Conservation (phyloP, 2,888 invertebrate genomes). For the Cheilosia soror region DNA sequence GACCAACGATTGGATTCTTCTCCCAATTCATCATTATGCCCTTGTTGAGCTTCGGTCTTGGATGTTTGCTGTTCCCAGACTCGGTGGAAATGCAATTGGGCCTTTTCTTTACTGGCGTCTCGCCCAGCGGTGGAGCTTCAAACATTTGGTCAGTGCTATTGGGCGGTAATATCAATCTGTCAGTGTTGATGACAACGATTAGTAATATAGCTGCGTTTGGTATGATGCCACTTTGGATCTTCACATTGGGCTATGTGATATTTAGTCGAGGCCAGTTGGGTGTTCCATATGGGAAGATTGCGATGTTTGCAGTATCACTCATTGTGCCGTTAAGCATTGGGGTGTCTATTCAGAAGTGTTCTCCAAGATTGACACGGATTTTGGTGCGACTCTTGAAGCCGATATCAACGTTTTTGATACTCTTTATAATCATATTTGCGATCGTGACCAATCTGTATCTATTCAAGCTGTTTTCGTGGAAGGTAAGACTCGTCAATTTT, state of each 20-base stretch:
- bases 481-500: conserved; percentile 85
- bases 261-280: conserved; percentile 89
- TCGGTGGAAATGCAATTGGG: conserved; percentile 90
- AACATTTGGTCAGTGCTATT: conserved; percentile 98
- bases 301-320: conserved; percentile 89
- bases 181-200: conserved; percentile 97
- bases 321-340: conserved; percentile 90
- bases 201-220: conserved; percentile 95
- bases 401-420: conserved; percentile 90
- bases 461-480: conserved; percentile 94
- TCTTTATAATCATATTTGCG: conserved; percentile 94
- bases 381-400: conserved; percentile 93
- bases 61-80: conserved; percentile 88
- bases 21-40: conserved; percentile 94
- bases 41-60: conserved; percentile 90
- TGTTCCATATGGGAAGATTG: conserved; percentile 92
- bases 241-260: conserved; percentile 91
- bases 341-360: conserved; percentile 87
- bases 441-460: conserved; percentile 95
- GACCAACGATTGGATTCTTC: conserved; percentile 90
- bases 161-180: conserved; percentile 96
- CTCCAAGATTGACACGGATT: conserved; percentile 88
- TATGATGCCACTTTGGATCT: conserved; percentile 96
- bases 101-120: conserved; percentile 94
- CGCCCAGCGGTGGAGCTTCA: conserved; percentile 97